phyloP scores from a whole-genome alignment of 2,888 invertebrate genomes.

The Mesoligia furuncula region DNA sequence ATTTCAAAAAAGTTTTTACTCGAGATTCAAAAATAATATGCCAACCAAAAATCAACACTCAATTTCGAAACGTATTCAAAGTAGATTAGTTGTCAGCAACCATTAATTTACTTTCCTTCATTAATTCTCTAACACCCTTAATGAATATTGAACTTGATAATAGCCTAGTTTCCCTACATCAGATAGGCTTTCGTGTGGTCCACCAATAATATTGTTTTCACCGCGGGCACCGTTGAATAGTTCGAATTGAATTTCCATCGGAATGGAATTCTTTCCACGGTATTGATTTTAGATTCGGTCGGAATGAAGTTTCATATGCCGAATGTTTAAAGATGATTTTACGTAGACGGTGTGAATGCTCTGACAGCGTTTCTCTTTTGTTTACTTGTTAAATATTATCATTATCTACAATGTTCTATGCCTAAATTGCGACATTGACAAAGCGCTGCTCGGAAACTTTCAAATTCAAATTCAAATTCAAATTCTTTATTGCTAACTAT shows the following conservation, averaged over 20 bases:
- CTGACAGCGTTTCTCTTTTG: neutral
- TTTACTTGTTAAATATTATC: constrained; percentile 5
- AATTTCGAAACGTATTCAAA: neutral
- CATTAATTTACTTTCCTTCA: constrained; percentile 19
- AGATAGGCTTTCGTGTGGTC: constrained; percentile 63
- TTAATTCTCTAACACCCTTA: constrained; percentile 8
- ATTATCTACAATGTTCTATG: neutral
- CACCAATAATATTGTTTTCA: constrained; percentile 70
- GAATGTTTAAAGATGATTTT: constrained; percentile 57
- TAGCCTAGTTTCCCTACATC: constrained; percentile 34
- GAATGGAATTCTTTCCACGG: constrained; percentile 71
- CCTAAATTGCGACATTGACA: constrained; percentile 31
- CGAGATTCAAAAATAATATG: neutral
- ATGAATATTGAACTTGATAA: constrained; percentile 52
- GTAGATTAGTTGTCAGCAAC: neutral
- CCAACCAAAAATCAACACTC: neutral
- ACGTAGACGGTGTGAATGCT: constrained; percentile 10
- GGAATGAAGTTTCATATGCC: constrained; percentile 68
- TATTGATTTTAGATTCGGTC: constrained; percentile 68
- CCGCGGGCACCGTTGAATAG: constrained; percentile 64
- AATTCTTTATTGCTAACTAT: too few species aligned
- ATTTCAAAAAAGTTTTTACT: neutral
- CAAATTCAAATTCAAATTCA: too few species aligned
- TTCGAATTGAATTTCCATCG: constrained; percentile 72
- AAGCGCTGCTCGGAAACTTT: constrained; percentile 16